Conservation (phyloP, 2,797 vertebrate species). For the Otus scops region DNA sequence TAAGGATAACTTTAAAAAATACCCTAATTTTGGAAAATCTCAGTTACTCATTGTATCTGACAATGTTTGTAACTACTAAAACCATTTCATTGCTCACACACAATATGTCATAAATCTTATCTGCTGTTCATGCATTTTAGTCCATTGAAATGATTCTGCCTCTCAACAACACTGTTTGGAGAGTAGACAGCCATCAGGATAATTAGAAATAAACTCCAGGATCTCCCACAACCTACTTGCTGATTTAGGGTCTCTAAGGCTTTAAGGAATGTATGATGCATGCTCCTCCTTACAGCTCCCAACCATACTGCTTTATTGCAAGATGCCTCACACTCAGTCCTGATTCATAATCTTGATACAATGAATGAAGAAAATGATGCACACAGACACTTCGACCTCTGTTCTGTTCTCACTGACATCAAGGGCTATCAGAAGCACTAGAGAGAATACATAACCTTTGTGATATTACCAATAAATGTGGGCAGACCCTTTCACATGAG, state of each 20-base stretch:
- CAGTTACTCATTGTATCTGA: neutral
- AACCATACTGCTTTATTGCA: neutral
- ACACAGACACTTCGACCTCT: neutral
- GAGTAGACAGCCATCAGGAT: neutral
- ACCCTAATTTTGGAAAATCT: neutral
- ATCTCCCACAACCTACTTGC: neutral
- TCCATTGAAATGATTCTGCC: neutral
- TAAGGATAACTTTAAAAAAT: neutral
- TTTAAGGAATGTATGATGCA: neutral
- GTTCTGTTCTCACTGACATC: accelerated
- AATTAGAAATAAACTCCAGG: neutral
- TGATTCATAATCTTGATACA: neutral
- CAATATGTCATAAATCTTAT: neutral
- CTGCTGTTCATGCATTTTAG: neutral
- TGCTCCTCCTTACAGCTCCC: neutral
- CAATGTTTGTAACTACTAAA: neutral
- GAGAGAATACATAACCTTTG: neutral
- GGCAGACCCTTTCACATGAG: neutral
- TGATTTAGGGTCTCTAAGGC: neutral
- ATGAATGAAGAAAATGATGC: neutral
- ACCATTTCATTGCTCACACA: neutral
- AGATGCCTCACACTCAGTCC: neutral
- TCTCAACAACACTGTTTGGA: neutral
- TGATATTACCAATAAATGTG: neutral
- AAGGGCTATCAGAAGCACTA: neutral